phyloP scores from a whole-genome alignment of 1,140 invertebrate genomes.

The Drosophila leontia region DNA sequence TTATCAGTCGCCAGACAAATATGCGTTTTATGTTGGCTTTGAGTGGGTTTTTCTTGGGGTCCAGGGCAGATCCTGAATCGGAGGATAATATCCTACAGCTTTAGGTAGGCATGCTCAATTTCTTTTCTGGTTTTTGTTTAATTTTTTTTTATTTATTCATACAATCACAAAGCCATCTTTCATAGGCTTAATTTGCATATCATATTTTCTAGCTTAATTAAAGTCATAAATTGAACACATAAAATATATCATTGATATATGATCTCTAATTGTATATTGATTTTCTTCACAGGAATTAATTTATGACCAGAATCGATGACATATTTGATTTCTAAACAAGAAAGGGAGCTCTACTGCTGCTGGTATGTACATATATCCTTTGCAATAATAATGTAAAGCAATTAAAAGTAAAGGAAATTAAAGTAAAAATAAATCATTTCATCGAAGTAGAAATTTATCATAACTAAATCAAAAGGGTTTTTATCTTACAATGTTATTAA shows the following conservation, averaged over 20 bases:
- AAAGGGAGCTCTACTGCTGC: neutral
- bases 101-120: neutral
- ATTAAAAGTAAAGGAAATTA: too few species aligned
- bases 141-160: neutral
- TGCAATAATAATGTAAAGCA: too few species aligned
- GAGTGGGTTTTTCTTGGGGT: neutral
- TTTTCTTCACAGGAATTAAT: neutral
- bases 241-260: neutral
- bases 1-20: slow-evolving; percentile 12
- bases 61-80: neutral
- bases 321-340: neutral
- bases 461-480: too few species aligned
- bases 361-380: too few species aligned
- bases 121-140: neutral
- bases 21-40: neutral
- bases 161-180: neutral
- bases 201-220: neutral
- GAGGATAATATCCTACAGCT: neutral
- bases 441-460: too few species aligned
- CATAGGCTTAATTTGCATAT: neutral
- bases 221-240: neutral
- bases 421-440: too few species aligned
- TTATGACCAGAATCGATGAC: neutral
- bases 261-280: neutral
- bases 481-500: too few species aligned